These are phyloP conservation scores for Acronicta alni DNA, from an alignment of 2,888 invertebrate species.

Conservation along the genomic window DNA sequence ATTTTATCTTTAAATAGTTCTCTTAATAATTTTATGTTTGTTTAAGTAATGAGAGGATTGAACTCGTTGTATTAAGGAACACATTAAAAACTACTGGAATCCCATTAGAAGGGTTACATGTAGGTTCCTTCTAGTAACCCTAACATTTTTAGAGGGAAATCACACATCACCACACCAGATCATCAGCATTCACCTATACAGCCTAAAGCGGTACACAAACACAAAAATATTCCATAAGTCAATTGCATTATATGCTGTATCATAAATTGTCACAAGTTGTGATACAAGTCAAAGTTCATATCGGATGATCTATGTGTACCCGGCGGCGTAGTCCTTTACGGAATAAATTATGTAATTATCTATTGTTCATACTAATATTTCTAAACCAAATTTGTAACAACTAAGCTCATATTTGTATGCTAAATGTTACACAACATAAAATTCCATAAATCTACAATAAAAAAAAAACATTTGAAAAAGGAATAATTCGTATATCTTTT, in stretches of 20 bases:
- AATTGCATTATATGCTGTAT: constrained; percentile 2
- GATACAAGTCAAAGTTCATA: constrained; percentile 24
- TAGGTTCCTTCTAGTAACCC: no score
- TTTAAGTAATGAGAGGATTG: constrained; percentile 37
- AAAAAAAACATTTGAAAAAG: neutral
- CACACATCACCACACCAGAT: no score
- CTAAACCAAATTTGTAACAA: constrained; percentile 14
- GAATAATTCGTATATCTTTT: neutral
- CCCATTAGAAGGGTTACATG: no score
- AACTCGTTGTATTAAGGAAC: constrained; percentile 5
- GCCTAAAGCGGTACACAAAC: neutral
- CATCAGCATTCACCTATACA: neutral
- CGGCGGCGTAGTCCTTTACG: constrained; percentile 5
- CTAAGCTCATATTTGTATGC: neutral
- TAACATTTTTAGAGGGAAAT: no score
- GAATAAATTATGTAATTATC: constrained; percentile 28
- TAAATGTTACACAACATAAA: no score
- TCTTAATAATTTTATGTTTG: constrained; percentile 52
- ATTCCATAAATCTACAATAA: no score
- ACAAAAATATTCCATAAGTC: neutral
- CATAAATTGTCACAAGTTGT: constrained; percentile 11
- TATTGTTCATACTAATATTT: constrained; percentile 12
- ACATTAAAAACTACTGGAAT: constrained; percentile 1
- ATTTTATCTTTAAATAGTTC: constrained; percentile 46
- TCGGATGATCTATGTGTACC: constrained; percentile 11